Percentiles rank a stretch among this genome's conserved stretches.
These are phyloP conservation scores for Erpornis zantholeuca DNA, from an alignment of 2,113 vertebrate species.

Conservation along the genomic window DNA sequence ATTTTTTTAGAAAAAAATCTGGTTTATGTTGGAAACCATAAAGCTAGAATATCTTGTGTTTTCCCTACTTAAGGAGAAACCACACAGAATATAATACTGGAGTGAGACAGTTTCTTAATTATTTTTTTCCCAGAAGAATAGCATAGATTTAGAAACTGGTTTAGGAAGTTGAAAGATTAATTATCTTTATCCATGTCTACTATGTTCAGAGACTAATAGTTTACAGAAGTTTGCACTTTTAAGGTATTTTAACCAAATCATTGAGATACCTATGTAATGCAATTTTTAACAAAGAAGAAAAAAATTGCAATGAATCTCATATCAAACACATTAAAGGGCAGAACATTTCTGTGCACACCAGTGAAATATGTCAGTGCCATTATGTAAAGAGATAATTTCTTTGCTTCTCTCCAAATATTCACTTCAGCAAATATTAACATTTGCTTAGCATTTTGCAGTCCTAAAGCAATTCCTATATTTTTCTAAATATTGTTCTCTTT, in stretches of 20 bases:
- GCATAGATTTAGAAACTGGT: not conserved
- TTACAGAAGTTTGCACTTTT: not conserved
- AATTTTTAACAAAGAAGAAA: not conserved
- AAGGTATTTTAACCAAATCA: not conserved
- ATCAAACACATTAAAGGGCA: not conserved
- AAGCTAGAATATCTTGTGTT: not conserved
- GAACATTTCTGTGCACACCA: not conserved
- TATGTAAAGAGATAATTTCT: not conserved
- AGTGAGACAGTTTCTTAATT: not conserved
- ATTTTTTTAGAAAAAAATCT: not conserved
- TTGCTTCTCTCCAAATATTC: not conserved
- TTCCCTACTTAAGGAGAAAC: not conserved
- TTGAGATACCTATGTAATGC: not conserved
- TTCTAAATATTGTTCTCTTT: not conserved
- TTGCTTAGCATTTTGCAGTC: not conserved
- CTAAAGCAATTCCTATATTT: not conserved
- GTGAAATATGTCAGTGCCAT: not conserved
- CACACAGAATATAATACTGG: not conserved
- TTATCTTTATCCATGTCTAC: not conserved
- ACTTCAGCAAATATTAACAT: not conserved
- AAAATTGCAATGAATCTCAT: not conserved
- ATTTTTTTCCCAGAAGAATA: not conserved
- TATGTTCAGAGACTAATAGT: not conserved
- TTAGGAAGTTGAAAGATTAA: not conserved
- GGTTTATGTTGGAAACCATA: not conserved